These are phyloP conservation scores for Lycophotia porphyrea DNA, from an alignment of 2,888 invertebrate genomes.

Conservation along the genomic window DNA sequence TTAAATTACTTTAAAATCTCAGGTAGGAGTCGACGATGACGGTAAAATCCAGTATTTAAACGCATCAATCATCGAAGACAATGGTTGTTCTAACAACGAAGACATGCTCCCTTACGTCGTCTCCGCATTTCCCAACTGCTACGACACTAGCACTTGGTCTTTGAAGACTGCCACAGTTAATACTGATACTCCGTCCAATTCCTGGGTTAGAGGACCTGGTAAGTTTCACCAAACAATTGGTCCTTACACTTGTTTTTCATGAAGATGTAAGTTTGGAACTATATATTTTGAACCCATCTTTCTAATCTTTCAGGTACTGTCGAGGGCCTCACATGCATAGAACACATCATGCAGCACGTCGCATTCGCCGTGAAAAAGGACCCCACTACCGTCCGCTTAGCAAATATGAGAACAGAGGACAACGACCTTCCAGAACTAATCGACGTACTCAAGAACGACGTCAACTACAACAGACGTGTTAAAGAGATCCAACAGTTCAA, in stretches of 20 bases:
- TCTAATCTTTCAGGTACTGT: constrained; percentile 81
- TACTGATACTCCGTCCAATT: constrained; percentile 92
- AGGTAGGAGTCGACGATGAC: constrained; percentile 91
- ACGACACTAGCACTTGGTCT: constrained; percentile 83
- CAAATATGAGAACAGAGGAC: constrained; percentile 88
- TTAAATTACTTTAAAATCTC: background rate
- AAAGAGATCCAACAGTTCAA: constrained; percentile 90
- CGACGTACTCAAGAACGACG: constrained; percentile 85
- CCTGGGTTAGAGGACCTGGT: constrained; percentile 93
- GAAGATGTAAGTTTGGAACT: background rate
- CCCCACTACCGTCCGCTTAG: constrained; percentile 89
- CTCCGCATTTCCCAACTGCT: constrained; percentile 85
- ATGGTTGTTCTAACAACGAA: constrained; percentile 87
- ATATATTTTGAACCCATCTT: background rate
- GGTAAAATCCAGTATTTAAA: constrained; percentile 92
- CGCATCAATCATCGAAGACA: constrained; percentile 85
- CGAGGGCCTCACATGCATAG: constrained; percentile 91
- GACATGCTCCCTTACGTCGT: constrained; percentile 29
- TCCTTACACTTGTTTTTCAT: background rate
- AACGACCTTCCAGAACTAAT: constrained; percentile 88
- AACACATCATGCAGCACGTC: constrained; percentile 93
- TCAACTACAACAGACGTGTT: constrained; percentile 89
- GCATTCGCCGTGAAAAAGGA: constrained; percentile 90
- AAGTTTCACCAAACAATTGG: background rate
- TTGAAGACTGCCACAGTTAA: constrained; percentile 78